Conservation (phyloP, 2,888 invertebrate species). For the Achlya flavicornis region DNA sequence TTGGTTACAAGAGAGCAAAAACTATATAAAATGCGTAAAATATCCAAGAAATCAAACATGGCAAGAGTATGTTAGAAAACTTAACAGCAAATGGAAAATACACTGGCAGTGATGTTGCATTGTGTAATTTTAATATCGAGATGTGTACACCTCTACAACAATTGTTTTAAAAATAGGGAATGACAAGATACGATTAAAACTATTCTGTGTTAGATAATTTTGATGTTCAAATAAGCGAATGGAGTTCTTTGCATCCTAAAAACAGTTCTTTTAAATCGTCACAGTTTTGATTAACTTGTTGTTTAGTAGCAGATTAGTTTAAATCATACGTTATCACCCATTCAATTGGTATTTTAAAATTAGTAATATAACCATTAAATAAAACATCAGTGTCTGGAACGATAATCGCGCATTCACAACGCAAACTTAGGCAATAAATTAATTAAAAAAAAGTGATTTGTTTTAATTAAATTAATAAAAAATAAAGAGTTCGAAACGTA, state of each 20-base stretch:
- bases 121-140: not conserved
- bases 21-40: slow-evolving; percentile 7
- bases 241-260: not conserved
- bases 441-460: slow-evolving; percentile 52
- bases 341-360: slow-evolving; percentile 18
- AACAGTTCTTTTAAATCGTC: no score
- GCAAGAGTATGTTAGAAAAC: slow-evolving; percentile 30
- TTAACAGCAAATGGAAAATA: slow-evolving; percentile 39
- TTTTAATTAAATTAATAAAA: slow-evolving; percentile 77
- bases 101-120: slow-evolving; percentile 42
- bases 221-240: not conserved
- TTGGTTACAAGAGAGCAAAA: slow-evolving; percentile 5
- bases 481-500: slow-evolving; percentile 75
- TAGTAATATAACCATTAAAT: slow-evolving; percentile 21
- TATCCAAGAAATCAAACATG: slow-evolving; percentile 18
- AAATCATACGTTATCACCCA: not conserved
- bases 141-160: not conserved
- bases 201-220: not conserved
- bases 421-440: slow-evolving; percentile 71
- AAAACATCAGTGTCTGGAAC: slow-evolving; percentile 30
- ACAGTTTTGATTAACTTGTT: not conserved
- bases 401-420: slow-evolving; percentile 34
- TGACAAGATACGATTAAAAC: not conserved
- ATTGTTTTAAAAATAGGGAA: not conserved
- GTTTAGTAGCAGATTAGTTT: not conserved